Percentiles rank a stretch among this genome's conserved stretches.
Evolutionary conservation across 2,113 vertebrate genomes (phyloP).

Genomic region (Vulpes vulpes): DNA sequence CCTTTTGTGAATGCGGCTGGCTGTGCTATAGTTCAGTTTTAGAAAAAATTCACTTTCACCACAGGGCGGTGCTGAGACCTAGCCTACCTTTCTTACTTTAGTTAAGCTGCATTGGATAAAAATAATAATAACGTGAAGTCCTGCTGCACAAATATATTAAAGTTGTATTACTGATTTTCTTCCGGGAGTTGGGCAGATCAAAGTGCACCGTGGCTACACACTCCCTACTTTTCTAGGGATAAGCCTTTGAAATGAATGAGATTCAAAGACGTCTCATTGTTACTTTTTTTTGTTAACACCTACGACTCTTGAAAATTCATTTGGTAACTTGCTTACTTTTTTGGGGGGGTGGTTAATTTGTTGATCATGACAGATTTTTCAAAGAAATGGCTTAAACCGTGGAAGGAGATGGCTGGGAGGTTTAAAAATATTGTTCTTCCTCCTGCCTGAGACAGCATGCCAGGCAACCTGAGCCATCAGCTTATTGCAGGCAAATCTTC

Average conservation of each 20-base stretch:
- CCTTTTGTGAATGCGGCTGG: constrained; percentile 48
- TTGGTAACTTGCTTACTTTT: constrained; percentile 83
- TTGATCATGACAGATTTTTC: constrained; percentile 85
- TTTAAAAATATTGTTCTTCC: constrained; percentile 65
- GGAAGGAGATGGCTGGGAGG: constrained; percentile 46
- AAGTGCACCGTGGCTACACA: constrained; percentile 63
- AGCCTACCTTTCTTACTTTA: constrained; percentile 68
- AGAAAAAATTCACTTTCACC: constrained; percentile 57
- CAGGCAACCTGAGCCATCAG: constrained; percentile 61
- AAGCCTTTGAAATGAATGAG: constrained; percentile 81
- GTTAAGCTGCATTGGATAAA: constrained; percentile 75
- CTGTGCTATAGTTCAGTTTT: constrained; percentile 45
- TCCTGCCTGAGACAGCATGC: constrained; percentile 66
- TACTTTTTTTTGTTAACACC: constrained; percentile 69
- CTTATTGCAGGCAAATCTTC: constrained; percentile 75
- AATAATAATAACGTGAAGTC: constrained; percentile 74
- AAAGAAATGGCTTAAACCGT: constrained; percentile 83
- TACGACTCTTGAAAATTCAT: constrained; percentile 84
- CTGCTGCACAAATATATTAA: constrained; percentile 85
- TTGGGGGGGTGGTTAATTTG: constrained; percentile 76
- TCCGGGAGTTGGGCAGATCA: constrained; percentile 76
- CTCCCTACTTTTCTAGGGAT: constrained; percentile 73
- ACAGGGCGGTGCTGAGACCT: constrained; percentile 77
- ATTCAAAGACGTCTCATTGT: constrained; percentile 78
- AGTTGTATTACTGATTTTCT: constrained; percentile 86